Conservation (phyloP, 2,888 invertebrate genomes). For the Lasioglossum zephyrum region DNA sequence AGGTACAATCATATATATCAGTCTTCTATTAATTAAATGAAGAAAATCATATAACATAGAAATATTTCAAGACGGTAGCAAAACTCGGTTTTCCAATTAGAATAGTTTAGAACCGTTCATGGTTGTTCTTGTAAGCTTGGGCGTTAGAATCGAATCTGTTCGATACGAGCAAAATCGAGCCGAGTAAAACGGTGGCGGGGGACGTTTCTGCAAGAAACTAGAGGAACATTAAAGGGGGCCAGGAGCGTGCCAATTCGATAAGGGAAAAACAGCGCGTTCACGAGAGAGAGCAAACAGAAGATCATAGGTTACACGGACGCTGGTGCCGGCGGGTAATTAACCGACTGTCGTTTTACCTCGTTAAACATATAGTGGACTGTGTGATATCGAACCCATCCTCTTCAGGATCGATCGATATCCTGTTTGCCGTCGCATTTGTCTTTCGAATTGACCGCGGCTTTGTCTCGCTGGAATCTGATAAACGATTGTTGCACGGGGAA, state of each 20-base stretch:
- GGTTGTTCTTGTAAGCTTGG: neutral
- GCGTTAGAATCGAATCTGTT: neutral
- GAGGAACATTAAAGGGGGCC: neutral
- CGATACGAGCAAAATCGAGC: neutral
- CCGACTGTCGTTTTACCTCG: constrained; percentile 50
- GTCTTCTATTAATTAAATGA: too few relatives aligned
- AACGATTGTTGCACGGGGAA: neutral
- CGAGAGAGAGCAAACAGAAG: neutral
- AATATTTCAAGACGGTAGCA: too few relatives aligned
- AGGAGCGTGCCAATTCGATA: neutral
- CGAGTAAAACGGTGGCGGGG: neutral
- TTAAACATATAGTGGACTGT: constrained; percentile 61
- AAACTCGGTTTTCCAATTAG: too few relatives aligned
- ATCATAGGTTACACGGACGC: neutral
- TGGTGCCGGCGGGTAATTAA: constrained; percentile 58
- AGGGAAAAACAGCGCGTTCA: neutral
- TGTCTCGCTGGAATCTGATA: neutral
- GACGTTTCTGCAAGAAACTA: neutral
- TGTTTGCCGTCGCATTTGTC: constrained; percentile 39
- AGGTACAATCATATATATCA: too few relatives aligned
- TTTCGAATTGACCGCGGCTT: neutral
- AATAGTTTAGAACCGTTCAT: too few relatives aligned
- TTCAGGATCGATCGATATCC: constrained; percentile 44
- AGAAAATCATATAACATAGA: too few relatives aligned
- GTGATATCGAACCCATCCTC: constrained; percentile 52